phyloP scores from a whole-genome alignment of 1,140 invertebrate genomes.

The Lithobius niger region DNA sequence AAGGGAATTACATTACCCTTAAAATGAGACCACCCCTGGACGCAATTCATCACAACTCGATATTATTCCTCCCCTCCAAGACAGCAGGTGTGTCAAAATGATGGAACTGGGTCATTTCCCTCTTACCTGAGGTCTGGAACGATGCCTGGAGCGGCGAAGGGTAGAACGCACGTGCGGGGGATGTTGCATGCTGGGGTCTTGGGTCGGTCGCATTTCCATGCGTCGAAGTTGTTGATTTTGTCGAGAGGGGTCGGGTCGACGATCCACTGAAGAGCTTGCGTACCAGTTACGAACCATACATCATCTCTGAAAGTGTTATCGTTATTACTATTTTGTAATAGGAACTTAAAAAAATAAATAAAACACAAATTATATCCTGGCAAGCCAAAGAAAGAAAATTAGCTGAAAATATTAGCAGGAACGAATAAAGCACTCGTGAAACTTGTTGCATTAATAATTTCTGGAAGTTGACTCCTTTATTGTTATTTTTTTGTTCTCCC shows the following conservation, averaged over 20 bases:
- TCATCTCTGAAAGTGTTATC: constrained; percentile 47
- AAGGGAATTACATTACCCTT: too few species aligned
- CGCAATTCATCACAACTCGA: too few species aligned
- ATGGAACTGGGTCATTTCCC: neutral
- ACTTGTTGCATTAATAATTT: too few species aligned
- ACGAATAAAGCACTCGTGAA: constrained; percentile 13
- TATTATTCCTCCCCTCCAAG: too few species aligned
- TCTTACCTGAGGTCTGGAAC: constrained; percentile 10
- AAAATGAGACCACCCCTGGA: too few species aligned
- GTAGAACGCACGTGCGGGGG: constrained; percentile 53
- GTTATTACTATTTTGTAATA: neutral
- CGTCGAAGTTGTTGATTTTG: constrained; percentile 53
- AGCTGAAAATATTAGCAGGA: too few species aligned
- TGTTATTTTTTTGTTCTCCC: too few species aligned
- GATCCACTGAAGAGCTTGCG: constrained; percentile 79
- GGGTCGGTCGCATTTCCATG: constrained; percentile 64
- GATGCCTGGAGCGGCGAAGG: constrained; percentile 1
- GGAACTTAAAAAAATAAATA: neutral
- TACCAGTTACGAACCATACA: constrained; percentile 80
- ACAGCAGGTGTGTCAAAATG: neutral
- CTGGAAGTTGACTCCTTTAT: too few species aligned
- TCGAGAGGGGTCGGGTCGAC: constrained; percentile 64
- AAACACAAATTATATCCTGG: neutral
- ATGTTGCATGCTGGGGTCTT: constrained; percentile 61
- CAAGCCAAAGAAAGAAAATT: neutral